Conservation (phyloP, 2,113 vertebrate species). For the Danionella cerebrum region DNA sequence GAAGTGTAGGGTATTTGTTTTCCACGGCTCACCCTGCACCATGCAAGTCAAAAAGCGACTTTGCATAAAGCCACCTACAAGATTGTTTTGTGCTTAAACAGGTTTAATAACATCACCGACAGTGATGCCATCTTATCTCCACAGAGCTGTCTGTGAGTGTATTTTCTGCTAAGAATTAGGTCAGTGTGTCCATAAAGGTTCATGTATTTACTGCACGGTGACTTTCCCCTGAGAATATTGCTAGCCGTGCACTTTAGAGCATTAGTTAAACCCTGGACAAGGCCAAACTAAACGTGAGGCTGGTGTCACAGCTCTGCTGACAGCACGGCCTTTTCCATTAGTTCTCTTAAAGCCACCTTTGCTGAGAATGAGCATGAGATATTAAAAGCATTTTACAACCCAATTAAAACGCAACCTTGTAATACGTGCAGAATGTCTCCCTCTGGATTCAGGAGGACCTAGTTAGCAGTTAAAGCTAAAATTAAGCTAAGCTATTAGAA, state of each 20-base stretch:
- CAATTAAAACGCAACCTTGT: constrained; percentile 15
- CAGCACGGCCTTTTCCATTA: constrained; percentile 2
- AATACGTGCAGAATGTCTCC: constrained; percentile 19
- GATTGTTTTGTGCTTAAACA: neutral
- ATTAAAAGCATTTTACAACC: constrained; percentile 23
- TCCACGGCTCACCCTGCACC: neutral
- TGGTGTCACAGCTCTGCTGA: constrained; percentile 25
- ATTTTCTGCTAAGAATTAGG: constrained; percentile 8
- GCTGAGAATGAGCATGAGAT: constrained; percentile 4
- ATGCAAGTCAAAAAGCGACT: neutral
- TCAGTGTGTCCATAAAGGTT: constrained; percentile 16
- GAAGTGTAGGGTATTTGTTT: neutral
- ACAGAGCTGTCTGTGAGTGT: neutral
- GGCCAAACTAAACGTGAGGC: constrained; percentile 1
- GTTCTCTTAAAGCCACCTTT: constrained; percentile 10
- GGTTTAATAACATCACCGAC: neutral
- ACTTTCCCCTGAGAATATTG: constrained; percentile 24
- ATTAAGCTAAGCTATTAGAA: constrained; percentile 19
- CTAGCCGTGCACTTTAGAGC: constrained; percentile 27
- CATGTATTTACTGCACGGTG: constrained; percentile 13
- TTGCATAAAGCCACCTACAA: neutral
- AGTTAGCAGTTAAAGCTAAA: constrained; percentile 23
- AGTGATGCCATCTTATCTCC: neutral
- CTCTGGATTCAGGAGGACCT: constrained; percentile 15
- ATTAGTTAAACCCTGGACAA: constrained; percentile 26